Evolutionary conservation across 2,113 vertebrate genomes (phyloP), one percentile per base, ranked within the genome.

Genomic region (Eptesicus fuscus): DNA sequence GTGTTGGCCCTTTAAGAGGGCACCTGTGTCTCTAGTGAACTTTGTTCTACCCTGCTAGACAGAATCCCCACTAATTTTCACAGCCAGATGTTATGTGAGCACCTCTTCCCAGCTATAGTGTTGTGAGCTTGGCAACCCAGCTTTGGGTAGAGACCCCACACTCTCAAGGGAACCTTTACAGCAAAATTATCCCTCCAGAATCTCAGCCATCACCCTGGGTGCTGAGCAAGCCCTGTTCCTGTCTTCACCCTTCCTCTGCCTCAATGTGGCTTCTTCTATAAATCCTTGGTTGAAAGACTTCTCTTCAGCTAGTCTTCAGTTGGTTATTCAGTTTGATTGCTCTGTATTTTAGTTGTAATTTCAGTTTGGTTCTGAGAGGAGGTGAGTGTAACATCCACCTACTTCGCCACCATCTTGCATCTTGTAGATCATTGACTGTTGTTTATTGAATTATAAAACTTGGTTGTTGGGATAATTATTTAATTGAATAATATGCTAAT

Each of bases 401-500:
- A 42, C 40, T 73, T 13, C 7, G 12, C 25, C 25, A 44, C 71
- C 71, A 74, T 44, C 40, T 44, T 74, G 40, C 7, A 28, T 44
- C 71, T 16, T 30, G 16, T 74, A 74, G 40, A 74, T n/a, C 80
- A 51, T 44, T 77, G 23, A 5, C 70, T 76, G 23, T 70, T 92
- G 67, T 30, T 74, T 53, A 83, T 85, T 76, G 70, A 95, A 37
- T 56, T 78, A 44, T 86, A 61, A 87, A 56, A 2, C 5, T 86
- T 53, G 17, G 47, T 30, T 65, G 16, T 44, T 94, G 28, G 18
- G 65, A n/a, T 83, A 74, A 77, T 78, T 82, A 95, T 87, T 90
- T 94, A 85, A 77, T 76, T 70, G 35, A 92, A 9, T 92, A 76
- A 53, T 74, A 69, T 71, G n/a, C 2, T 91, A 65, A 91, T 80